A percentile compares a stretch with the other conserved stretches of the same genome.
phyloP scores from a whole-genome alignment of 2,113 vertebrate genomes.

The Drymodes brunneopygia region DNA sequence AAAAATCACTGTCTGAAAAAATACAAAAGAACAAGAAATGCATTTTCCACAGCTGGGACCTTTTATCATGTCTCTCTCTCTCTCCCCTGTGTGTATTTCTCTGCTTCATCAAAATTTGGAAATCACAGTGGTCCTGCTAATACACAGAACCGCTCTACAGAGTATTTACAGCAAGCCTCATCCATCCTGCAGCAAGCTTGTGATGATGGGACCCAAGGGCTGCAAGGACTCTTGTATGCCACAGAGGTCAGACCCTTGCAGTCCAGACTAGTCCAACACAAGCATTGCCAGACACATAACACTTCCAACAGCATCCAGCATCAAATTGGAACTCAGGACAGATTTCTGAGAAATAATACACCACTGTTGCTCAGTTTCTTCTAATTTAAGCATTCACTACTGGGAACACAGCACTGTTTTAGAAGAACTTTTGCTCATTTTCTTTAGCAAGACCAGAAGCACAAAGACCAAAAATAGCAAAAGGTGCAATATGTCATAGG shows the following conservation, averaged over 20 bases:
- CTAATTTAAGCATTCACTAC: not conserved
- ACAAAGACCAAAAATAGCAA: not conserved
- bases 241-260: not conserved
- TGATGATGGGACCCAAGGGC: not conserved
- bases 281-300: not conserved
- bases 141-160: not conserved
- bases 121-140: not conserved
- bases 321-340: not conserved
- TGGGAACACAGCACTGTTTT: not conserved
- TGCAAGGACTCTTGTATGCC: not conserved
- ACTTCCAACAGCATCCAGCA: not conserved
- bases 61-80: not conserved
- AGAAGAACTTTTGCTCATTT: not conserved
- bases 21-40: not conserved
- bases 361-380: not conserved
- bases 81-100: not conserved
- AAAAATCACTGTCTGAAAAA: not conserved
- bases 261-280: not conserved
- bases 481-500: not conserved
- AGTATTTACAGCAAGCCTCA: not conserved
- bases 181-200: not conserved
- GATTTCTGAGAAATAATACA: not conserved
- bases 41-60: not conserved
- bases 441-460: not conserved
- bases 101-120: not conserved